These are phyloP conservation scores for Rostratula benghalensis DNA, from an alignment of 2,113 vertebrate species.

Conservation along the genomic window DNA sequence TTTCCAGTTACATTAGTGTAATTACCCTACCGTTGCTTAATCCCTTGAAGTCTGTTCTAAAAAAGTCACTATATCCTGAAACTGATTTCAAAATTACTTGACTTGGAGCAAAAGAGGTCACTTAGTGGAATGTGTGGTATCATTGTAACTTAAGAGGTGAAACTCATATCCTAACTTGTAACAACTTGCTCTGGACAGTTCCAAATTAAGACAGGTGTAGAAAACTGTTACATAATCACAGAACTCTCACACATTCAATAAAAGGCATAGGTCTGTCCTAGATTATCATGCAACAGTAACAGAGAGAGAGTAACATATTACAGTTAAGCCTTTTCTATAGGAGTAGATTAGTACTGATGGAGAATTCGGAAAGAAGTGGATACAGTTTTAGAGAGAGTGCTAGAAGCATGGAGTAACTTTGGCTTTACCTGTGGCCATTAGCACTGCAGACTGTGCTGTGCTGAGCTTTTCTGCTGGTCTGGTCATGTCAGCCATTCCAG, in stretches of 20 bases:
- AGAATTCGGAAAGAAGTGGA: neutral
- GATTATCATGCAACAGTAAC: neutral
- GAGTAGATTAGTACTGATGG: neutral
- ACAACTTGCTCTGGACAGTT: neutral
- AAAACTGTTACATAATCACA: neutral
- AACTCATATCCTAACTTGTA: neutral
- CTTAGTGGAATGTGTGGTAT: neutral
- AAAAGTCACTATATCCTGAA: neutral
- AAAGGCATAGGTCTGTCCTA: neutral
- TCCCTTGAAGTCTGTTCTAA: neutral
- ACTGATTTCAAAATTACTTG: neutral
- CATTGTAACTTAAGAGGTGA: neutral
- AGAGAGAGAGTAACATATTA: neutral
- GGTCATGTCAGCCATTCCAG: conserved; percentile 93
- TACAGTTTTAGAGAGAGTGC: neutral
- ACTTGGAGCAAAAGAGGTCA: neutral
- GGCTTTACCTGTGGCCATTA: conserved; percentile 90
- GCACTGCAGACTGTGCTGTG: conserved; percentile 88
- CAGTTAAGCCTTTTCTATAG: neutral
- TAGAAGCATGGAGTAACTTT: neutral
- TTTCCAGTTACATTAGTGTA: neutral
- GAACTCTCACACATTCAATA: neutral
- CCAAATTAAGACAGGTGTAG: neutral
- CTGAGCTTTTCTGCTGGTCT: conserved; percentile 97
- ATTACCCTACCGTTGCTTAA: neutral